Evolutionary conservation across 1,140 invertebrate genomes (phyloP).

Genomic region (Sitobion miscanthi): DNA sequence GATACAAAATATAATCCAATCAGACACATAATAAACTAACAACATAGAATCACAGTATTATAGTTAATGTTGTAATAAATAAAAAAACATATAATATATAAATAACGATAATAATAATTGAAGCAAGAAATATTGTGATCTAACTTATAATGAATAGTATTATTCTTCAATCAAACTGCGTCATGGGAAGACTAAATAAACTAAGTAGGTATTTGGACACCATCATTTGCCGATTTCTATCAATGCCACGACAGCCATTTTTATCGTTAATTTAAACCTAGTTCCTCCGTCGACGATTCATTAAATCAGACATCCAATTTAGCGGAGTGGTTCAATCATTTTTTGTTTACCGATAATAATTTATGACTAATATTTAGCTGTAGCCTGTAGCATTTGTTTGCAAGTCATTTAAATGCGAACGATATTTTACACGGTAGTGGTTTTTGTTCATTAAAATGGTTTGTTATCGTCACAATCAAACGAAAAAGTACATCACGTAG

Average conservation of each 20-base stretch:
- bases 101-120: too few relatives aligned
- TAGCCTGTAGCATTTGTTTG: neutral
- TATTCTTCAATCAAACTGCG: neutral
- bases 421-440: neutral
- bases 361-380: neutral
- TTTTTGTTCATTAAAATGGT: conserved; percentile 13
- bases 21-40: neutral
- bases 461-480: neutral
- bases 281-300: neutral
- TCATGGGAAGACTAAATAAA: neutral
- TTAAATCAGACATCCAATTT: conserved; percentile 20
- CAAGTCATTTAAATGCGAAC: neutral
- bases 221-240: neutral
- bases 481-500: neutral
- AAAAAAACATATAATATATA: neutral
- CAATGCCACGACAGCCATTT: neutral
- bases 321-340: neutral
- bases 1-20: neutral
- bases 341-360: conserved; percentile 17
- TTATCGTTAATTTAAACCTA: conserved; percentile 35
- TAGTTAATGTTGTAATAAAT: neutral
- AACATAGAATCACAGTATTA: neutral
- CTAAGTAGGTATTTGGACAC: neutral
- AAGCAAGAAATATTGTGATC: neutral
- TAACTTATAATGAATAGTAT: neutral